Evolutionary conservation across 2,888 invertebrate species (phyloP), one percentile per base, ranked within the genome.

Genomic region (Iselma pallidipennis): DNA sequence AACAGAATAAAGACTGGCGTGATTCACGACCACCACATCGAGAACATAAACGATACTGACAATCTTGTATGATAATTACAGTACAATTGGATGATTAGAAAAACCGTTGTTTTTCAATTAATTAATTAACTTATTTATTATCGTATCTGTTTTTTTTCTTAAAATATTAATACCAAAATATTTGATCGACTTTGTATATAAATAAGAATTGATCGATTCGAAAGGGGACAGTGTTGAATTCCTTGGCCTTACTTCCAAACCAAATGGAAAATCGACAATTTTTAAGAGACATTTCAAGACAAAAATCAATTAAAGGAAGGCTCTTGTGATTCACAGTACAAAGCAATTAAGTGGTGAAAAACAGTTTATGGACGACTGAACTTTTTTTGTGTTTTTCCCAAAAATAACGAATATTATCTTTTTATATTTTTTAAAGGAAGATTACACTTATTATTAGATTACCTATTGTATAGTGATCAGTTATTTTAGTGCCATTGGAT

Each of bases 1-100:
- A n/a, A n/a, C n/a, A n/a, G n/a, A 78, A 79, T 81, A 84, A 85
- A 68, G 85, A 86, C 61, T 85, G 86, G 71, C 82, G 83, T 73
- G 72, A 83, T 73, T 73, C 80, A 73, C 65, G 82, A 77, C 75
- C 83, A 82, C 83, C 82, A 82, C 84, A 85, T 66, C 83, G 83
- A 55, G 84, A 85, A 71, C 85, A 85, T 71, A 85, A 85, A 75
- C 82, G 83, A 76, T 86, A 86, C 69, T 82, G 80, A 81, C 74
- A 73, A 61, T 71, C 77, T 72, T 76, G 75, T 66, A 77, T 80
- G 80, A 74, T 81, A 61, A 75, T 81, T 45, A 80, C 78, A 59
- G 77, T 81, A 67, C 75, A 79, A 71, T 71, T 80, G 63, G 79
- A 80, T 57, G 75, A 72, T 42, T 74, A 75, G 68, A 61, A 45